Percentiles rank a stretch among this genome's conserved stretches.
phyloP scores from a whole-genome alignment of 2,113 vertebrate species.

The Brienomyrus brachyistius region DNA sequence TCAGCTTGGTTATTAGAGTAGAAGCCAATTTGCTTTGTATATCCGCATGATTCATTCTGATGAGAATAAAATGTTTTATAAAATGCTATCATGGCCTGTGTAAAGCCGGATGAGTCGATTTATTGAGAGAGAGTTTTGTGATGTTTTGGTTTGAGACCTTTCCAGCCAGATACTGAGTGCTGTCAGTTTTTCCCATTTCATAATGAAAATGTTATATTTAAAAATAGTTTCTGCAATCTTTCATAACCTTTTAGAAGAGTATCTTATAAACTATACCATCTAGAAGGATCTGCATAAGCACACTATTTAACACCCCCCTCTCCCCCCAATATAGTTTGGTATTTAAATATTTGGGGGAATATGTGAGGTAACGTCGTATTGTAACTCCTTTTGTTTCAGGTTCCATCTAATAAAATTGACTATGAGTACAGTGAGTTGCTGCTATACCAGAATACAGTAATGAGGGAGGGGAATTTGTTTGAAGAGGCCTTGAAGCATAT shows the following conservation, averaged over 20 bases:
- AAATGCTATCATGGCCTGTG: neutral
- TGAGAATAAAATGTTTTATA: neutral
- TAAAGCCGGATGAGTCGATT: neutral
- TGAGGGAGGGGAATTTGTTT: slow-evolving; percentile 85
- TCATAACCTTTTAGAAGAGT: neutral
- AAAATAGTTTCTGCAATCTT: neutral
- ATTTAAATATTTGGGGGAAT: neutral
- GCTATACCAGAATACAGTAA: slow-evolving; percentile 94
- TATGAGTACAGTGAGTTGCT: slow-evolving; percentile 98
- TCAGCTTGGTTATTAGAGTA: neutral
- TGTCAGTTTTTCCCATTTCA: neutral
- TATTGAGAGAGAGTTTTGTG: neutral
- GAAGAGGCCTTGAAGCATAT: slow-evolving; percentile 95
- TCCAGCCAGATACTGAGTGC: neutral
- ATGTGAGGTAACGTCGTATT: neutral
- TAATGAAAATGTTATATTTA: neutral
- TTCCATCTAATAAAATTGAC: slow-evolving; percentile 95
- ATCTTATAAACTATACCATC: neutral
- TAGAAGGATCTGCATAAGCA: neutral
- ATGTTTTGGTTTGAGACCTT: neutral
- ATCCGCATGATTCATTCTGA: neutral
- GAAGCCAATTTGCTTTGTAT: neutral
- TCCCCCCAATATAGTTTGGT: neutral
- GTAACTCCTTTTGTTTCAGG: slow-evolving; percentile 55
- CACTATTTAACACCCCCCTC: neutral